Evolutionary conservation across 1,140 invertebrate species (phyloP), one percentile per base, ranked within the genome.

Genomic region (Spodoptera frugiperda): DNA sequence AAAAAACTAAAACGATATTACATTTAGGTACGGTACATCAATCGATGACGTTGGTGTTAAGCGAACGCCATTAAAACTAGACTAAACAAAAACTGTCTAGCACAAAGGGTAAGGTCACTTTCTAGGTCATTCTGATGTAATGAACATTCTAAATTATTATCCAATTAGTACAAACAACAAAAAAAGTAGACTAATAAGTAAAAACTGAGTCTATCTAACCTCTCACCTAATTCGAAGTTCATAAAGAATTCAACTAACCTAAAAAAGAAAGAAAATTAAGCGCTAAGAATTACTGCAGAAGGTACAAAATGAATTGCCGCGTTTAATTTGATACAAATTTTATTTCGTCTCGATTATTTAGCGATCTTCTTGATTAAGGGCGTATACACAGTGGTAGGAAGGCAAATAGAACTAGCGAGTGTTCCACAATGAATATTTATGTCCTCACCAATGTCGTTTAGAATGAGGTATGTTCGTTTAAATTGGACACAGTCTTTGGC

Each of bases 341-440:
- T 84, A 85, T 84, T 87, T 82, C 78, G 76, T 71, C 83, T 86
- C 82, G 84, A 87, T 90, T 89, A 86, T 83, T 85, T 84, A 87
- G 86, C 86, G 89, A 88, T 91, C 88, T 88, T 77, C 83, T 79
- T 89, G 87, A 89, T 90, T 88, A 90, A 88, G 84, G 81, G 84
- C 81, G 84, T 83, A 76, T 65, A 48, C 82, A 78, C 78, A 85
- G 86, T 86, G 85, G 87, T 86, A 87, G 82, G 77, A 84, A 82
- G 87, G 86, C 82, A 91, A 90, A 91, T 91, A 87, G 89, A 81
- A 79, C 84, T 82, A 87, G 86, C 82, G 82, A 81, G 80, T 73
- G 59, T 78, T 78, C 77, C 73, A 78, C 85, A 80, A 91, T 91
- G 89, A 91, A 91, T 89, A 90, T 90, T 88, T 89, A 90, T 89